Evolutionary conservation across 2,888 invertebrate species (phyloP).

Genomic region (Mylabris sibirica): DNA sequence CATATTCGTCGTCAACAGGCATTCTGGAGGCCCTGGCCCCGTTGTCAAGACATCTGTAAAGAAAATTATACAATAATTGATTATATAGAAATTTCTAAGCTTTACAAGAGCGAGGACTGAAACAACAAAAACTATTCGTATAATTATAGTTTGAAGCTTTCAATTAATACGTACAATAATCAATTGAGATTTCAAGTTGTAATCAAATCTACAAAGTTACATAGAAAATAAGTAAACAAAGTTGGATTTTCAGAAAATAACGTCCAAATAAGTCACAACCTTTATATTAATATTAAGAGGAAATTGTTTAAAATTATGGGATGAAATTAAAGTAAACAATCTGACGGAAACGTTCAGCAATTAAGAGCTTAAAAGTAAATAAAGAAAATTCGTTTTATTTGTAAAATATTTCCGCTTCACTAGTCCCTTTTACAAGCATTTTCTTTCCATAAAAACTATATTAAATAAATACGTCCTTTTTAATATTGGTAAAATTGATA

Average conservation of each 20-base stretch:
- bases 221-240: constrained; percentile 28
- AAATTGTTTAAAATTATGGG: not conserved
- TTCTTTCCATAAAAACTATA: not conserved
- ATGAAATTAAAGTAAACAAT: not conserved
- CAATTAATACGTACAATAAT: constrained; percentile 39
- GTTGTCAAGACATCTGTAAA: constrained; percentile 72
- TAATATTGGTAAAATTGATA: too few species aligned
- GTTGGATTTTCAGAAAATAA: constrained; percentile 7
- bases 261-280: not conserved
- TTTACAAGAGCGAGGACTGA: too few species aligned
- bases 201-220: too few species aligned
- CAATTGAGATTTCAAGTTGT: too few species aligned
- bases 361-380: constrained; percentile 8
- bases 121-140: constrained; percentile 10
- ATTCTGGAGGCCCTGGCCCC: constrained; percentile 72
- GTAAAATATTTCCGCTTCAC: not conserved
- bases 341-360: not conserved
- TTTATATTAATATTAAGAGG: not conserved
- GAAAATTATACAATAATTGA: constrained; percentile 3
- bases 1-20: constrained; percentile 63
- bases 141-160: constrained; percentile 29
- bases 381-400: not conserved
- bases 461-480: too few species aligned
- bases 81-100: too few species aligned
- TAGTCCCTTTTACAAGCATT: not conserved